Evolutionary conservation across 2,888 invertebrate genomes (phyloP).

Genomic region (Hydrotaea diabolus): DNA sequence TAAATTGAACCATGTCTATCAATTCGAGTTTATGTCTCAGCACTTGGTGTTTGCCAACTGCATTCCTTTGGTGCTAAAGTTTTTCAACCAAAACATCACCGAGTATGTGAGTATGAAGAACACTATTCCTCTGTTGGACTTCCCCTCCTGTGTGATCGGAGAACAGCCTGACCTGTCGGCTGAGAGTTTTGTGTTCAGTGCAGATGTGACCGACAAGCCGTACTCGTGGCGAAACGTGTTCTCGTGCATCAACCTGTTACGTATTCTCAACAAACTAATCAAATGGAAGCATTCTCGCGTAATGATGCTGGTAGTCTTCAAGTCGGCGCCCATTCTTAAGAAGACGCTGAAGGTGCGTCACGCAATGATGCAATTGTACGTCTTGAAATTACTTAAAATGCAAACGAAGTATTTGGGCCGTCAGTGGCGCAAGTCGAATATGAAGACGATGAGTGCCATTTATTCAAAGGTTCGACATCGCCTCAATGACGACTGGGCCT

Average conservation of each 20-base stretch:
- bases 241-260: slow-evolving; percentile 96
- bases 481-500: slow-evolving; percentile 99
- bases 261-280: slow-evolving; percentile 98
- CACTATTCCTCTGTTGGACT: slow-evolving; percentile 94
- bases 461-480: slow-evolving; percentile 98
- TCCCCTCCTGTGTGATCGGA: slow-evolving; percentile 97
- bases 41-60: slow-evolving; percentile 99
- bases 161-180: slow-evolving; percentile 96
- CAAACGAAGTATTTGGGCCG: slow-evolving; percentile 99
- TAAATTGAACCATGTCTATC: slow-evolving; percentile 97
- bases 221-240: slow-evolving; percentile 99
- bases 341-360: slow-evolving; percentile 96
- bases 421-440: slow-evolving; percentile 99
- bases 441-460: slow-evolving; percentile 99
- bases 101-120: slow-evolving; percentile 97
- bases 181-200: slow-evolving; percentile 93
- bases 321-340: slow-evolving; percentile 99
- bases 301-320: slow-evolving; percentile 99
- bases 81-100: slow-evolving; percentile 98
- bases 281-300: slow-evolving; percentile 99
- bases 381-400: slow-evolving; percentile 98
- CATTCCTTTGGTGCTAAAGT: slow-evolving; percentile 98
- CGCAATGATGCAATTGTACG: slow-evolving; percentile 98
- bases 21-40: slow-evolving; percentile 99
- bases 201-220: slow-evolving; percentile 84